Evolutionary conservation across 2,797 vertebrate genomes (phyloP), one percentile per base, ranked within the genome.

Genomic region (Pangasius krempfi): DNA sequence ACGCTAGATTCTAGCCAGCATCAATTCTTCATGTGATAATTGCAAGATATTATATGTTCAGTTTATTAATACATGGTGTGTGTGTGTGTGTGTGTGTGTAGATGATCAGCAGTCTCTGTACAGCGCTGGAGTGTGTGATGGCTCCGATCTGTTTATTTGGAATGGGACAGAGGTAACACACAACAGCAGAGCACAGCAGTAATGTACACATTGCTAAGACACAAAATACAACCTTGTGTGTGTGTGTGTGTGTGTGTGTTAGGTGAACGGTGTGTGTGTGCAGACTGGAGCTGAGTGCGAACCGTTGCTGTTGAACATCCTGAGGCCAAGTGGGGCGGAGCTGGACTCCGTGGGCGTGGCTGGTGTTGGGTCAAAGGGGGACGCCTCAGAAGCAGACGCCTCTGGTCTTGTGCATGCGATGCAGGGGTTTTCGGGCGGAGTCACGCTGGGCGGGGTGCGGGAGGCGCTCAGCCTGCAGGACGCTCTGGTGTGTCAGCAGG

Each of bases 81-180:
- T 89, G 90, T 90, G 90, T 92, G 37, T 44, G 18, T n/a, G 27
- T 33, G 50, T 40, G 58, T 88, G 72, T 88, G 60, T 75, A 99
- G 98, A 98, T 94, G 97, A 98, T 89, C 92, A 94, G 10, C 92
- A 96, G 85, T 96, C 95, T 0, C 92, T 99, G 92, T 93, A 93
- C 92, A 95, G 95, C 52, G 78, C 93, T 82, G 97, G 96, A 66
- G 92, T 99, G 91, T 89, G 89, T 75, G 95, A 97, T 72, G 97
- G 96, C 92, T 94, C 96, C 89, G 96, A 98, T 88, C 76, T 99
- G 92, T 99, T 99, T 85, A 95, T 98, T n/a, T 99, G 98, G 98
- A 97, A 99, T 73, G 98, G 98, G 76, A 96, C 94, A 90, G 97
- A 99, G 97, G 98, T 99, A 87, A 96, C 92, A 37, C 86, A 1